Base-by-base conservation (phyloP, 92 coral and sea anemone species). In the Zoanthus sansibaricus region DNA sequence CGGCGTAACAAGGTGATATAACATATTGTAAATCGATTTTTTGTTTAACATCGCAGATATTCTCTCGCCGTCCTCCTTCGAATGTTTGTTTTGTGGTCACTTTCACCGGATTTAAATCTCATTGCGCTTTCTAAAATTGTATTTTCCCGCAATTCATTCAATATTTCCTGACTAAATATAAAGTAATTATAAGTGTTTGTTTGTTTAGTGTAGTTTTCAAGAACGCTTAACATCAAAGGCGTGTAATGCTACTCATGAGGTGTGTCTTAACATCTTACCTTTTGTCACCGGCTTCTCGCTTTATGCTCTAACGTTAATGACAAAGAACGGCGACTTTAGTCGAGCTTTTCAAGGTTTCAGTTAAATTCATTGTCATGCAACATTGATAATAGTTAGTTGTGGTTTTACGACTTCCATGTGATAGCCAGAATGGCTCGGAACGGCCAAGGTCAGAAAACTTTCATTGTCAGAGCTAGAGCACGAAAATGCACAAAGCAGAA, bases 391-490 rank as follows among this genome's bases (percentile, higher is more conserved):
- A 46, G 52, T 20, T 80, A 46, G 52, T 20, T 80, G 85, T 80
- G 85, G 85, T 80, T 80, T 80, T 80, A 67, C 61, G 59, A 66
- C 44, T 66, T 74, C 85, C 25, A 66, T 80, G 45, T 25, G 85
- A 80, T 80, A 80, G 59, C 42, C 42, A 37, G 42, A 37, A 37
- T 21, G 55, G 4, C 66, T 68, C 13, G 47, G 45, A 25, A 64
- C 12, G 13, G 56, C 11, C 66, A 74, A 46, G 74, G 73, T 80
- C 73, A 80, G 14, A 66, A 47, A 14, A 18, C 44, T 20, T 68
- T 66, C 47, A 67, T 3, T 45, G 25, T 47, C 44, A 15, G 48
- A 11, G 6, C 52, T 16, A 56, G 64, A 69, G 71, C 85, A 69
- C 47, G 75, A 45, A 80, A 66, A 21, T 44, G 61, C 58, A 18